These are phyloP conservation scores for Aleiodes sp. DNA, from an alignment of 1,140 invertebrate genomes.

Conservation along the genomic window DNA sequence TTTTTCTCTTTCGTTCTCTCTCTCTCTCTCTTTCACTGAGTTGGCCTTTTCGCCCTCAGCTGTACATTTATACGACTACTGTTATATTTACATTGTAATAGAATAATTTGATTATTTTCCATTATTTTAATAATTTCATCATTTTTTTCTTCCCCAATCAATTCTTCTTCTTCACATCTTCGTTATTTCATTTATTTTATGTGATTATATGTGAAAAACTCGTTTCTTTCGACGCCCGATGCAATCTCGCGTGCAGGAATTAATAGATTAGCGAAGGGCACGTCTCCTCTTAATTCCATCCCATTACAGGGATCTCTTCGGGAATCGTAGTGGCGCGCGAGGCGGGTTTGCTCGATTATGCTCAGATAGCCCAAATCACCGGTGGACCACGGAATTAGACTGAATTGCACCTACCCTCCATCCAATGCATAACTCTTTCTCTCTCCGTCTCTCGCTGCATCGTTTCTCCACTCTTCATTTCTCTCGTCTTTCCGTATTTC, in stretches of 20 bases:
- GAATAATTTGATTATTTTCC: too few relatives aligned
- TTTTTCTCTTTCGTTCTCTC: not conserved
- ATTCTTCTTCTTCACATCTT: not conserved
- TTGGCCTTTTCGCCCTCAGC: constrained; percentile 34
- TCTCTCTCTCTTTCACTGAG: not conserved
- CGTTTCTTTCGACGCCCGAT: constrained; percentile 56
- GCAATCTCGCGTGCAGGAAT: constrained; percentile 58
- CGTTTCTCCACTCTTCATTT: not conserved
- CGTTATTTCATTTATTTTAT: not conserved
- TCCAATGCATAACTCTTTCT: not conserved
- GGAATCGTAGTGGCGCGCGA: constrained; percentile 43
- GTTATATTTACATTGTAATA: not conserved
- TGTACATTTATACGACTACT: constrained; percentile 30
- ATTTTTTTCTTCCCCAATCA: not conserved
- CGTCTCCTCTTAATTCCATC: constrained; percentile 63
- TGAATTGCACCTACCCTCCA: constrained; percentile 50
- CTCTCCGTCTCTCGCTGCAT: too few relatives aligned
- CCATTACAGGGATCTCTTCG: constrained; percentile 47
- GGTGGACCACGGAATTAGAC: constrained; percentile 58
- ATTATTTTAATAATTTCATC: not conserved
- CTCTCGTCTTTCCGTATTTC: not conserved
- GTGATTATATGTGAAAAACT: constrained; percentile 44
- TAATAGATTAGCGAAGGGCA: constrained; percentile 64
- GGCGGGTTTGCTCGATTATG: constrained; percentile 57
- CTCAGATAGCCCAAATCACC: constrained; percentile 58